phyloP scores from a whole-genome alignment of 2,797 vertebrate genomes.

The Notamacropus eugenii region DNA sequence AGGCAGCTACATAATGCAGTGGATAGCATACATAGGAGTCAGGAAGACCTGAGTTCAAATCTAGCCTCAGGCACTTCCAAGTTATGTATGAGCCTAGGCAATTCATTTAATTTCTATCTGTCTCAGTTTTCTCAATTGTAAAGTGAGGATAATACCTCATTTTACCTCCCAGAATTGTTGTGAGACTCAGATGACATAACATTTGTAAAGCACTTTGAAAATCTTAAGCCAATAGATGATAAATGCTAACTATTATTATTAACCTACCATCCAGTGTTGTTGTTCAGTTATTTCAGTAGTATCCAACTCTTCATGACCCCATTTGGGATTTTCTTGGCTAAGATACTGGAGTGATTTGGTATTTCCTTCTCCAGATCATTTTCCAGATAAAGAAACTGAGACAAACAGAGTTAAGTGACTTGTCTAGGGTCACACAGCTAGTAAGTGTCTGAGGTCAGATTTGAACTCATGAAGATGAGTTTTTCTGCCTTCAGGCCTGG shows the following conservation, averaged over 20 bases:
- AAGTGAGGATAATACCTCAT: not conserved
- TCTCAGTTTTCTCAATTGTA: not conserved
- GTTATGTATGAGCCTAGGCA: not conserved
- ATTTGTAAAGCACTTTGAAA: not conserved
- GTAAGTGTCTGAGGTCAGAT: not conserved
- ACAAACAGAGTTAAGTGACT: not conserved
- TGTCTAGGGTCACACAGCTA: not conserved
- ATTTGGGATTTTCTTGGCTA: not conserved
- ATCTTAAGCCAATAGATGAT: not conserved
- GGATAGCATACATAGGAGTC: no score
- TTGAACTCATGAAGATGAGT: not conserved
- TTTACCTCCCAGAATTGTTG: not conserved
- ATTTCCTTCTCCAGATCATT: not conserved
- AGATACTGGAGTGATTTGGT: not conserved
- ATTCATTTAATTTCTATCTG: not conserved
- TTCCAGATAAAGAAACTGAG: not conserved
- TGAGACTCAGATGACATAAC: not conserved
- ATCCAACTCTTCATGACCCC: not conserved
- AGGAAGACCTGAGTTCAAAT: not conserved
- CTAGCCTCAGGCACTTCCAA: not conserved
- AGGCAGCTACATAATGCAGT: not conserved
- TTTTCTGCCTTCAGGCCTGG: not conserved
- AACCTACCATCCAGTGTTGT: not conserved
- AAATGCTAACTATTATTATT: not conserved
- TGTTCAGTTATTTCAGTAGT: no score